A percentile compares a stretch with the other conserved stretches of the same genome.
Evolutionary conservation across 2,888 invertebrate genomes (phyloP).

Genomic region (Anorthoa munda): DNA sequence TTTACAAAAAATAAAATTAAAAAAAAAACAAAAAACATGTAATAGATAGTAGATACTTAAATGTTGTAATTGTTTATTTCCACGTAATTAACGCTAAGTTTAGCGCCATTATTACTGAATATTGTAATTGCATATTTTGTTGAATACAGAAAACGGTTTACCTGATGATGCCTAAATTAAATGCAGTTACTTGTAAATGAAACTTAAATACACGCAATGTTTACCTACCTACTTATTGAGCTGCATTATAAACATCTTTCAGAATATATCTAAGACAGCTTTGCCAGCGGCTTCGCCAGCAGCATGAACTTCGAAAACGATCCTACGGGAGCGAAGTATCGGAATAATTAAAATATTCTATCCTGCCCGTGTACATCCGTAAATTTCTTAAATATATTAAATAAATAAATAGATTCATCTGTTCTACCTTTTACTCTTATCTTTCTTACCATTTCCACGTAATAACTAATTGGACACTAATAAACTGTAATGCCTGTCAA

Average conservation of each 20-base stretch:
- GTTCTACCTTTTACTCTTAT: background rate
- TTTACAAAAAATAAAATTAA: too few relatives aligned
- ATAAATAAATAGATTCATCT: too few relatives aligned
- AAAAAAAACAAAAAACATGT: too few relatives aligned
- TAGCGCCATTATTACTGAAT: background rate
- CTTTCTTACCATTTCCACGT: background rate
- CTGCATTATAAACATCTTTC: background rate
- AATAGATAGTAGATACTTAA: too few relatives aligned
- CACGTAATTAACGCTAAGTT: background rate
- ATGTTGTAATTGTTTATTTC: too few relatives aligned
- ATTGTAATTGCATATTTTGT: background rate
- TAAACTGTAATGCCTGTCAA: conserved; percentile 10
- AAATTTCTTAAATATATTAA: too few relatives aligned
- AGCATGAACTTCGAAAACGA: too few relatives aligned
- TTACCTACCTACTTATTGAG: background rate
- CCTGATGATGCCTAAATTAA: background rate
- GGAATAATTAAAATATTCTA: too few relatives aligned
- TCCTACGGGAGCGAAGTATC: too few relatives aligned
- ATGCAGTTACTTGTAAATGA: background rate
- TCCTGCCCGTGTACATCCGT: too few relatives aligned
- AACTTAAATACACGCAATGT: background rate
- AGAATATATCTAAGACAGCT: too few relatives aligned
- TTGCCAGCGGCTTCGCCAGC: too few relatives aligned
- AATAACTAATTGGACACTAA: conserved; percentile 1
- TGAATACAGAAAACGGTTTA: background rate